These are phyloP conservation scores for Ophiodon elongatus DNA, from an alignment of 2,113 vertebrate species.

Conservation along the genomic window DNA sequence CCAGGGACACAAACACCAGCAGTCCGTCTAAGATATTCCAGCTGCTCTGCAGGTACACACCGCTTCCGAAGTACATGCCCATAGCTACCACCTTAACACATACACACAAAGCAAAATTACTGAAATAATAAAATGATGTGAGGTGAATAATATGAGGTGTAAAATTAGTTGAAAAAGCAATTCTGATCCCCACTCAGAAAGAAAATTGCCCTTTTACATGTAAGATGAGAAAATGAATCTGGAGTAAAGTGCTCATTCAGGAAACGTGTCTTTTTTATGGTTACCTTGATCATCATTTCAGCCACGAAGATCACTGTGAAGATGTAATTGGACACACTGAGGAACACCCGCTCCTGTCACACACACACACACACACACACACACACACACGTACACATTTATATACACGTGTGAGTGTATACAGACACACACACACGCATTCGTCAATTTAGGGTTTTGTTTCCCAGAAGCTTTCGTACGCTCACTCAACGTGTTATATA, in stretches of 20 bases:
- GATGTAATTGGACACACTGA: conserved; percentile 95
- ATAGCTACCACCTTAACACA: conserved; percentile 89
- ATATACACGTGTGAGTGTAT: background rate
- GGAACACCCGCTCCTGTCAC: conserved; percentile 91
- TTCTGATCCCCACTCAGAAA: conserved; percentile 18
- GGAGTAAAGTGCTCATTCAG: conserved; percentile 27
- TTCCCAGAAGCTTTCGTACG: conserved; percentile 27
- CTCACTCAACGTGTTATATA: conserved; percentile 36
- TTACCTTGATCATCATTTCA: conserved; percentile 97
- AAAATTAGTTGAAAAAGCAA: conserved; percentile 36
- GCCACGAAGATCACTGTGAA: conserved; percentile 94
- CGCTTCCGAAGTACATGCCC: conserved; percentile 90
- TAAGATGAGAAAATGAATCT: conserved; percentile 39
- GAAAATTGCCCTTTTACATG: conserved; percentile 51
- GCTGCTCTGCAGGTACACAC: conserved; percentile 95
- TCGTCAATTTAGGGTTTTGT: conserved; percentile 31
- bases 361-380: conserved; percentile 43
- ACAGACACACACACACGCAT: conserved; percentile 27
- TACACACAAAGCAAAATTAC: conserved; percentile 30
- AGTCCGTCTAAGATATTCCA: conserved; percentile 97
- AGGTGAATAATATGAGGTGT: conserved; percentile 1
- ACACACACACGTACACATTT: conserved; percentile 33
- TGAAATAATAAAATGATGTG: conserved; percentile 30
- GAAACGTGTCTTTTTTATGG: conserved; percentile 25
- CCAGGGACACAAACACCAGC: conserved; percentile 94